Evolutionary conservation across 2,113 vertebrate species (phyloP), one percentile per base, ranked within the genome.

Genomic region (Merops nubicus): DNA sequence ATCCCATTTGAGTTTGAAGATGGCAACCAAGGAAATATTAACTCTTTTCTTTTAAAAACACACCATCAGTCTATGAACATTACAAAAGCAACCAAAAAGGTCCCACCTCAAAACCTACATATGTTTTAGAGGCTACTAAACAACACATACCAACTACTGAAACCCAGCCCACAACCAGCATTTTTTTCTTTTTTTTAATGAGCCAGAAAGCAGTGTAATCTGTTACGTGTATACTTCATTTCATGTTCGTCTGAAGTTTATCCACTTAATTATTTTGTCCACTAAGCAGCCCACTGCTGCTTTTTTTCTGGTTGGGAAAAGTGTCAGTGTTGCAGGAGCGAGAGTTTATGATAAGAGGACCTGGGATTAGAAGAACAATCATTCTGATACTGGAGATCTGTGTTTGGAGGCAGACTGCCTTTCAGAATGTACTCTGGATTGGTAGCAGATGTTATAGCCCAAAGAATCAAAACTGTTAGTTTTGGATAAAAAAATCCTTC

Each of bases 181-280:
- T 9, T 9, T 51, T 51, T 59, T 84, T 48, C 38, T 50, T 57
- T 83, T 65, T 65, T 36, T 38, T 78, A 34, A 59, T 77, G 47
- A 89, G 2, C 11, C 40, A 79, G n/a, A 76, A 85, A 60, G n/a
- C 62, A 76, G n/a, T 45, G 19, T 77, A 63, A 94, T 85, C 79
- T 95, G 40, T 47, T n/a, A n/a, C n/a, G n/a, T n/a, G n/a, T n/a
- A n/a, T 88, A 51, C 59, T 70, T 83, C 28, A 75, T 70, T 69
- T 80, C 75, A 70, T 63, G 42, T 85, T 94, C 54, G 77, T 86
- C 38, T 94, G 2, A 50, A 79, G 67, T 45, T 91, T 67, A 94
- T 86, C 78, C 68, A 74, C 42, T 51, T 93, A 86, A 96, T 96
- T 90, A 94, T 62, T 77, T 77, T 79, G 83, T 63, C 50, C 82